Conservation (phyloP, 2,113 vertebrate genomes). For the Sylvia atricapilla region DNA sequence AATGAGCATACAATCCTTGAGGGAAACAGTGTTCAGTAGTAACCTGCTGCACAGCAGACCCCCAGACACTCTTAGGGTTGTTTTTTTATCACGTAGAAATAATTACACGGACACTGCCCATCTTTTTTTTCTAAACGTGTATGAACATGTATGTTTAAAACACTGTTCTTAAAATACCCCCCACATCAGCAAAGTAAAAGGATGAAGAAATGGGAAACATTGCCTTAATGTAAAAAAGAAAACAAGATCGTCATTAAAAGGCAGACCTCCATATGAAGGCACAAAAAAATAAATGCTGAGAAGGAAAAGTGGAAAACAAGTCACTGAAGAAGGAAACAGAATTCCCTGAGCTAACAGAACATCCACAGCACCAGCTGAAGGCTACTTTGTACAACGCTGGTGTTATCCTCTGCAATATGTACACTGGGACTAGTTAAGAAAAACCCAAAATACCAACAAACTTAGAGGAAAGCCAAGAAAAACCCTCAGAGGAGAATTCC, state of each 20-base stretch:
- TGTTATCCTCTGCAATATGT: background rate
- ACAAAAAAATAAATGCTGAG: background rate
- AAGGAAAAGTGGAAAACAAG: background rate
- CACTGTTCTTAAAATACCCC: accelerated
- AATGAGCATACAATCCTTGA: accelerated
- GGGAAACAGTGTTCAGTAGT: background rate
- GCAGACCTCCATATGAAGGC: background rate
- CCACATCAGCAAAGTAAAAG: background rate
- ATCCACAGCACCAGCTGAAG: background rate
- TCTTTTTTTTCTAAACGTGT: background rate
- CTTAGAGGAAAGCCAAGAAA: background rate
- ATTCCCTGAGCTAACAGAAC: background rate
- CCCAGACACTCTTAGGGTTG: background rate
- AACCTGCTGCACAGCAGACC: accelerated
- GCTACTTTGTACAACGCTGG: background rate
- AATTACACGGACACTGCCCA: background rate
- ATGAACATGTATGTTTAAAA: background rate
- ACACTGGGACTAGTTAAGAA: background rate
- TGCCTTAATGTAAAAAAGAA: background rate
- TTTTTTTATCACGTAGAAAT: background rate
- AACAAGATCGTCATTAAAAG: background rate
- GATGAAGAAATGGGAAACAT: background rate
- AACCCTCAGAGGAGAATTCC: background rate
- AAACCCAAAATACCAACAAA: background rate
- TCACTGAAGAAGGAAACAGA: background rate